Evolutionary conservation across 2,888 invertebrate genomes (phyloP), one percentile per base, ranked within the genome.

Genomic region (Cataglyphis rosenhaueri): DNA sequence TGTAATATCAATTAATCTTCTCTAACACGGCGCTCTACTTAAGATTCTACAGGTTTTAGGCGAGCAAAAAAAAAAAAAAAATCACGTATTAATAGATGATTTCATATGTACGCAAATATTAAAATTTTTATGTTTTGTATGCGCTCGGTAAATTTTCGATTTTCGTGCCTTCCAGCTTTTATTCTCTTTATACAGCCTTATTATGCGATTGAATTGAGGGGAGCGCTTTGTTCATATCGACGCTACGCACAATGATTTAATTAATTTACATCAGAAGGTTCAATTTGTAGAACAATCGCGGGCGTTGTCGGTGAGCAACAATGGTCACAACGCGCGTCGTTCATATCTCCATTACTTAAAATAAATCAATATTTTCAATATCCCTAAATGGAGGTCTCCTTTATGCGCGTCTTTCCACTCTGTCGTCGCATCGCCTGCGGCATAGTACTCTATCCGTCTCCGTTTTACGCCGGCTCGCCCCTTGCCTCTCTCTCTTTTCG

Each of bases 281-380:
- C 55, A 75, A 44, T 68, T 61, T 62, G 32, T 59, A 52, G 52
- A 76, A 81, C 52, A 81, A 68, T 81, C 73, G 71, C 44, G 76
- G 73, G 41, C 78, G 79, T 79, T 65, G 83, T 73, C 71, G 78
- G 29, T 52, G 81, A 62, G 55, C 59, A 71, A 79, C 59, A 78
- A 78, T 21, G 70, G 25, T 62, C 21, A 41, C 21, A 41, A 52
- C 29, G 44, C n/a, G 52, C 38, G 59, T 12, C 57, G 15, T 82
- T 87, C 85, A 82, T 85, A 81, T 84, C 83, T 87, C 90, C 89
- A 90, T 91, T 89, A 89, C 91, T 91, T 88, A 89, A 89, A 86
- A 88, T 85, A 84, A 91, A 92, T 92, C 92, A 90, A 93, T 92
- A 92, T 90, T 92, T 93, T 91, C 92, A 92, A 93, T 93, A 92